Conservation (phyloP, 2,113 vertebrate species). For the Dipodomys merriami region DNA sequence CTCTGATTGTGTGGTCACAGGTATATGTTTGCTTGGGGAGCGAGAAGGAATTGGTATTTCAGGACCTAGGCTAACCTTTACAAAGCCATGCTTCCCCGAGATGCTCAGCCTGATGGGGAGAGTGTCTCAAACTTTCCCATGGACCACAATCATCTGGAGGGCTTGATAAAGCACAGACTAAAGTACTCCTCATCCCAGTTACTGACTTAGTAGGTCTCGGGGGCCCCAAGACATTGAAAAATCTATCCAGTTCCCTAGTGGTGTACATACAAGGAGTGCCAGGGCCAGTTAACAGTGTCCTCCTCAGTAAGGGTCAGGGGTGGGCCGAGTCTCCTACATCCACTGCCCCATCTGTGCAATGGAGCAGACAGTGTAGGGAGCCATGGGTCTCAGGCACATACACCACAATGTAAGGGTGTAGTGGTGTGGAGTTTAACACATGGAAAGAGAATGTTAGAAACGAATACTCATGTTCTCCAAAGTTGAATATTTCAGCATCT, state of each 20-base stretch:
- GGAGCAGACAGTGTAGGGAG: fast-evolving
- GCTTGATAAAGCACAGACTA: background rate
- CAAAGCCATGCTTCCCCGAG: background rate
- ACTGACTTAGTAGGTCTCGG: background rate
- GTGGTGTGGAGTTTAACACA: fast-evolving
- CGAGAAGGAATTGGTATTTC: background rate
- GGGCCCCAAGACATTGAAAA: background rate
- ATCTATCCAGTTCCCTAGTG: background rate
- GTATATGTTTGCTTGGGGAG: constrained; percentile 60
- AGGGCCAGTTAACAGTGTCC: background rate
- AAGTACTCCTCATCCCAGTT: too few species aligned
- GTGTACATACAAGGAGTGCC: too few species aligned
- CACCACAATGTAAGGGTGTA: fast-evolving
- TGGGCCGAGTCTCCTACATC: background rate
- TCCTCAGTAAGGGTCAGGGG: too few species aligned
- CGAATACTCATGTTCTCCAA: background rate
- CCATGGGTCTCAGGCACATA: fast-evolving
- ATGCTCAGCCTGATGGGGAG: background rate
- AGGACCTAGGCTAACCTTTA: background rate
- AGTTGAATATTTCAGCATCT: background rate
- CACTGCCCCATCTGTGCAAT: background rate
- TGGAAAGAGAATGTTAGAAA: background rate
- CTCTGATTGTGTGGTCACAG: constrained; percentile 79
- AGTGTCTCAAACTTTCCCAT: background rate
- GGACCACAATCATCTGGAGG: background rate